Base-by-base conservation (phyloP, 2,888 invertebrate genomes). In the Operophtera brumata region DNA sequence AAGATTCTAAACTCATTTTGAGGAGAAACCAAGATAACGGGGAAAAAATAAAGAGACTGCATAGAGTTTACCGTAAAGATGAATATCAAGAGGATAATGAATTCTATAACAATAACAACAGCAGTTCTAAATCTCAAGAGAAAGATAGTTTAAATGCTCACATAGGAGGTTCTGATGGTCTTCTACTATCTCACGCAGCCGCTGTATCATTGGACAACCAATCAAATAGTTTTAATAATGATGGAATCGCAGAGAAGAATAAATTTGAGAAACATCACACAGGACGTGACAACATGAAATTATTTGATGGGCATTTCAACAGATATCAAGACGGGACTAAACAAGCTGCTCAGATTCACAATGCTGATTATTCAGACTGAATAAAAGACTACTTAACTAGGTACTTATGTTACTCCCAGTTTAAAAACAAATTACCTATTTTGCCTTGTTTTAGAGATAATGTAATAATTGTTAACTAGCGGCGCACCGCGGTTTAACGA, bases 61-160 rank as follows among this genome's bases (percentile, higher is more conserved):
- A 75, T 53, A 78, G 77, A 66, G 80, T 87, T 14, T 87, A 87
- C 60, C 84, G 84, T 58, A 88, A 86, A 59, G 85, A 88, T 52
- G 87, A 89, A 62, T 88, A 84, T 69, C 77, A 80, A 57, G 85
- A 86, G 66, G 83, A 87, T 48, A 82, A 86, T 34, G 84, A 88
- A 53, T 87, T 85, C 59, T 86, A 71, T 57, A 85, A 87, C 59
- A 84, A 86, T 60, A 80, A 70, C 12, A 78, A 79, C 45, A 82
- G 75, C 34, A 81, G 62, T 42, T 65, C 67, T 40, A 69, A 73
- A 41, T 69, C 69, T 10, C 72, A 79, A 59, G 84, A 86, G 56
- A 78, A 66, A 2, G 82, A 75, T 6, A 67, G 61, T 57, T 71
- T 75, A 4, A 71, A 74, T 28, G 54, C 65, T 30, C 73, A 79